phyloP scores from a whole-genome alignment of 2,888 invertebrate genomes.

The Lasioglossum marginatum region DNA sequence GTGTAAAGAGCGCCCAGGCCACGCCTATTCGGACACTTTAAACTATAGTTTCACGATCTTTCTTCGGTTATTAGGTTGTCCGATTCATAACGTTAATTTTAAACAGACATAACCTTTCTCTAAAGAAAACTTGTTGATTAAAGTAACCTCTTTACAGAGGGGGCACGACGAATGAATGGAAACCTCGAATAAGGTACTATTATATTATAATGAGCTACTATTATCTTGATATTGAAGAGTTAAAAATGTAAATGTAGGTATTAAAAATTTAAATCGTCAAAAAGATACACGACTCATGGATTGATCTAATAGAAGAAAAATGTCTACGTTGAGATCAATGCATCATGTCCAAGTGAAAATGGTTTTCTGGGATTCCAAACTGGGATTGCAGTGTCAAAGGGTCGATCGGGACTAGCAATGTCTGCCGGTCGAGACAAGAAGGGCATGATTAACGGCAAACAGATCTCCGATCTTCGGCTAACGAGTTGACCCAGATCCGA shows the following conservation, averaged over 20 bases:
- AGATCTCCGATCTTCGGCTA: slow-evolving; percentile 39
- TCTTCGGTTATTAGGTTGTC: too few species aligned
- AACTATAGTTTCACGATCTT: not conserved
- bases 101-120: too few species aligned
- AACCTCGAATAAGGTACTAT: not conserved
- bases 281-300: not conserved
- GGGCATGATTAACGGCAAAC: slow-evolving; percentile 30
- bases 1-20: not conserved
- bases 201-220: too few species aligned
- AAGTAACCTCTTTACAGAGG: not conserved
- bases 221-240: too few species aligned
- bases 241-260: not conserved
- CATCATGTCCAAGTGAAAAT: not conserved
- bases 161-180: not conserved
- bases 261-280: not conserved
- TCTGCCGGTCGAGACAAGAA: slow-evolving; percentile 23
- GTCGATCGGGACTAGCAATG: not conserved
- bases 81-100: too few species aligned
- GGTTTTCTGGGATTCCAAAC: not conserved
- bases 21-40: not conserved
- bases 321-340: not conserved
- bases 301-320: not conserved
- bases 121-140: too few species aligned
- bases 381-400: not conserved
- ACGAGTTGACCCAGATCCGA: slow-evolving; percentile 57